Evolutionary conservation across 1,140 invertebrate genomes (phyloP).

Genomic region (Macrosteles quadrilineatus): DNA sequence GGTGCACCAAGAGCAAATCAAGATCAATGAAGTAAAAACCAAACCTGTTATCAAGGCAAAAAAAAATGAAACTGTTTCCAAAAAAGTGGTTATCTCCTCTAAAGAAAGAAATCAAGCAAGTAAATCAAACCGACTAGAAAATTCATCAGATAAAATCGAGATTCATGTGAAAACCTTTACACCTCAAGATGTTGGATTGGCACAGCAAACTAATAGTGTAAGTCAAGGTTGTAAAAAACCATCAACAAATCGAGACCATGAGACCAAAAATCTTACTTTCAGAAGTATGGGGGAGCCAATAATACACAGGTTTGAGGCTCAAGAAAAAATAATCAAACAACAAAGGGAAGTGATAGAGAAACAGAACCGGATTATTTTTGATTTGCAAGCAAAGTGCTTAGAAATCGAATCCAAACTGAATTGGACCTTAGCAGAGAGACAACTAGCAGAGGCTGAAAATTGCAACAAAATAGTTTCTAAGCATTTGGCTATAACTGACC

Average conservation of each 20-base stretch:
- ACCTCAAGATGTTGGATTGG: not conserved
- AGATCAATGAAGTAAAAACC: too few relatives aligned
- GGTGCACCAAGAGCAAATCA: too few relatives aligned
- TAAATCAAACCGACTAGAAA: too few relatives aligned
- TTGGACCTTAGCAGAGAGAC: not conserved
- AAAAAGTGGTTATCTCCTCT: too few relatives aligned
- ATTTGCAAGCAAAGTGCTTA: not conserved
- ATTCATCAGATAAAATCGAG: not conserved
- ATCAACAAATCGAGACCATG: too few relatives aligned
- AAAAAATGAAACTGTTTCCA: too few relatives aligned
- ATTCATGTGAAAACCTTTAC: not conserved
- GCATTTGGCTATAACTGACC: too few relatives aligned
- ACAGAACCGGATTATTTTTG: not conserved
- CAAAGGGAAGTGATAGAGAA: constrained; percentile 11
- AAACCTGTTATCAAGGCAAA: too few relatives aligned
- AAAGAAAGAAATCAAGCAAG: too few relatives aligned
- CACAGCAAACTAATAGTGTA: not conserved
- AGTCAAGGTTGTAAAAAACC: too few relatives aligned
- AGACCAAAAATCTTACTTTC: too few relatives aligned
- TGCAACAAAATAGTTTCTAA: too few relatives aligned
- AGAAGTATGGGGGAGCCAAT: not conserved
- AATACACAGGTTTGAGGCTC: not conserved
- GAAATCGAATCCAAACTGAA: not conserved
- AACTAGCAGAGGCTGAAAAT: not conserved
- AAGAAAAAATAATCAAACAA: constrained; percentile 11